Conservation (phyloP, 2,113 vertebrate genomes). For the Gasterosteus nipponicus region DNA sequence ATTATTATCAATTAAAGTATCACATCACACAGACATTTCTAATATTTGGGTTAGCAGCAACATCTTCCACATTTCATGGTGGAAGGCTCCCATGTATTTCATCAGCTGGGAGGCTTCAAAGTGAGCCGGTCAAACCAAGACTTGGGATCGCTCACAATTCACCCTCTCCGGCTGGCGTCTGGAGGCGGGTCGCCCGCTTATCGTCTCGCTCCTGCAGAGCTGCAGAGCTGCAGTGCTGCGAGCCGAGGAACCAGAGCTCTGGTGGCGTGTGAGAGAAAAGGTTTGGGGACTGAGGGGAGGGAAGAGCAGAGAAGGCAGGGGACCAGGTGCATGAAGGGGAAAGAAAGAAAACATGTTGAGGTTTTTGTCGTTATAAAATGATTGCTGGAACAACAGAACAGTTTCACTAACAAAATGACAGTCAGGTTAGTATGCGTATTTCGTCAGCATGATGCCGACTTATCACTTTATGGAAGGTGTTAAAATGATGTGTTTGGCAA, state of each 20-base stretch:
- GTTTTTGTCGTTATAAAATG: slow-evolving; percentile 36
- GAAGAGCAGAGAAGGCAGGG: slow-evolving; percentile 45
- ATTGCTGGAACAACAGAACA: slow-evolving; percentile 24
- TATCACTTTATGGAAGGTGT: not conserved
- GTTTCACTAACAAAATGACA: not conserved
- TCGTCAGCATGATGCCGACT: not conserved
- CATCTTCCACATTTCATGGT: slow-evolving; percentile 30
- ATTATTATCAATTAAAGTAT: not conserved
- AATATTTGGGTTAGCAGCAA: slow-evolving; percentile 40
- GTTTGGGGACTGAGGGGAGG: slow-evolving; percentile 27
- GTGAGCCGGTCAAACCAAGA: slow-evolving; percentile 62
- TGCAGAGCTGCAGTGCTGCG: slow-evolving; percentile 73
- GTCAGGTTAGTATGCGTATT: slow-evolving; percentile 16
- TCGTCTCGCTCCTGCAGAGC: slow-evolving; percentile 75
- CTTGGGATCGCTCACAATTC: slow-evolving; percentile 70
- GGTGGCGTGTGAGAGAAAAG: slow-evolving; percentile 55
- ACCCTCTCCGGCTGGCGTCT: slow-evolving; percentile 66
- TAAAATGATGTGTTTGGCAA: not conserved
- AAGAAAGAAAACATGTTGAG: slow-evolving; percentile 67
- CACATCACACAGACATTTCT: slow-evolving; percentile 26
- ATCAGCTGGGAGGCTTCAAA: slow-evolving; percentile 56
- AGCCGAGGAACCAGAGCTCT: slow-evolving; percentile 73
- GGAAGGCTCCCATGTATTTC: slow-evolving; percentile 52
- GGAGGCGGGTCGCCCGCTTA: slow-evolving; percentile 65
- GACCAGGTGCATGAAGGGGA: slow-evolving; percentile 45